phyloP scores from a whole-genome alignment of 2,888 invertebrate species.

The Scaptomyza cyrtandrae region DNA sequence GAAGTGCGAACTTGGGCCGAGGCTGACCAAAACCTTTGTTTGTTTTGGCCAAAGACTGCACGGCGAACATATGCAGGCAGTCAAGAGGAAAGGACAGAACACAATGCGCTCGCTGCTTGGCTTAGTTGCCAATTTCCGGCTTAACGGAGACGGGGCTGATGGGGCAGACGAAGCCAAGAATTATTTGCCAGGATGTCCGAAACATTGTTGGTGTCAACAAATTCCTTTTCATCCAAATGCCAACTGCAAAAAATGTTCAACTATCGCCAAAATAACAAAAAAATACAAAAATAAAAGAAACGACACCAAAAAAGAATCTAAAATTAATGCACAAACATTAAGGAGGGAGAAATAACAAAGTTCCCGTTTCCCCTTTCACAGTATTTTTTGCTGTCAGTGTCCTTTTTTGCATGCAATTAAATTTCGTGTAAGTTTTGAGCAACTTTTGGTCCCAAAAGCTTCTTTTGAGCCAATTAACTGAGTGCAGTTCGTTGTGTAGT shows the following conservation, averaged over 20 bases:
- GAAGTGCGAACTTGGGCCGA: slow-evolving; percentile 59
- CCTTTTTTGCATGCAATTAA: slow-evolving; percentile 71
- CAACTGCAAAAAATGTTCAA: slow-evolving; percentile 57
- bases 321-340: slow-evolving; percentile 71
- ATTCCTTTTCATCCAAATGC: slow-evolving; percentile 77
- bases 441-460: slow-evolving; percentile 34
- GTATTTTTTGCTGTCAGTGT: slow-evolving; percentile 7
- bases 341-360: slow-evolving; percentile 12
- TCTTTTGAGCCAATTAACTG: slow-evolving; percentile 71
- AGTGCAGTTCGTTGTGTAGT: slow-evolving; percentile 58
- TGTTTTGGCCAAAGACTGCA: slow-evolving; percentile 34
- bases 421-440: slow-evolving; percentile 65
- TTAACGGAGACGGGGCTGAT: not conserved
- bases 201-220: slow-evolving; percentile 83
- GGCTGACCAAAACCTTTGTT: slow-evolving; percentile 73
- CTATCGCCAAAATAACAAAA: slow-evolving; percentile 38
- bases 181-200: slow-evolving; percentile 81
- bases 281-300: slow-evolving; percentile 14
- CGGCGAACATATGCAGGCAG: slow-evolving; percentile 77
- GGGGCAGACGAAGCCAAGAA: slow-evolving; percentile 54
- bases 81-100: slow-evolving; percentile 81
- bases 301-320: slow-evolving; percentile 18
- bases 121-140: slow-evolving; percentile 81
- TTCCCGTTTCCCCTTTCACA: not conserved
- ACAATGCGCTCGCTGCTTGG: slow-evolving; percentile 69